These are phyloP conservation scores for Eurytoma californica DNA, from an alignment of 2,888 invertebrate species.

Conservation along the genomic window DNA sequence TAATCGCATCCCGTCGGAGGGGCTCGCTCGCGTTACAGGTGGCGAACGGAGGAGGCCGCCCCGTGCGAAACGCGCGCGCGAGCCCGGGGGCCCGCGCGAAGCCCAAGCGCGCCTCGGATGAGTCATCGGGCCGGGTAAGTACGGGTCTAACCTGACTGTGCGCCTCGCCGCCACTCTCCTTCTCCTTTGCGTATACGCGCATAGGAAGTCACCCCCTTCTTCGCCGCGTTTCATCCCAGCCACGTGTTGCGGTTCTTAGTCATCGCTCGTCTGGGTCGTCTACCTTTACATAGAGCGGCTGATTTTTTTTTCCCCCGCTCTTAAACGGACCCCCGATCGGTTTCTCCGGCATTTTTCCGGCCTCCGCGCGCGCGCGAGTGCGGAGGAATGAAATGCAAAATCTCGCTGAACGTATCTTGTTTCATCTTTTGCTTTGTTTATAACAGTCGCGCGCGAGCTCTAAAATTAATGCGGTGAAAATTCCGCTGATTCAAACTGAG, in stretches of 20 bases:
- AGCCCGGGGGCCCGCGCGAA: constrained; percentile 55
- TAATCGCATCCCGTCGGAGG: constrained; percentile 20
- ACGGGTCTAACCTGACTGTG: constrained; percentile 20
- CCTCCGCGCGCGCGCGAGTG: neutral
- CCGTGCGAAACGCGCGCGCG: neutral
- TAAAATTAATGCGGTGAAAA: no score
- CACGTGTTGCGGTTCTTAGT: constrained; percentile 58
- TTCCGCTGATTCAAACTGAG: no score
- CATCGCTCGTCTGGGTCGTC: constrained; percentile 55
- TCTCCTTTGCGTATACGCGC: neutral
- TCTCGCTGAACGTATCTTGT: neutral
- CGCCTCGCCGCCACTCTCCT: neutral
- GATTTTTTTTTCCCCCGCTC: neutral
- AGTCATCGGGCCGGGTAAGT: constrained; percentile 31
- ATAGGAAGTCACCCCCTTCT: constrained; percentile 66
- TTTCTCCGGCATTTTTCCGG: constrained; percentile 7
- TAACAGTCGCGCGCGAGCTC: no score
- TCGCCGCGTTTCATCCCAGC: constrained; percentile 36
- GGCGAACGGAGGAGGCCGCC: constrained; percentile 44
- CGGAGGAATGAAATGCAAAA: constrained; percentile 4
- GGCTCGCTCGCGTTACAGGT: constrained; percentile 36
- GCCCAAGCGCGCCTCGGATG: constrained; percentile 15
- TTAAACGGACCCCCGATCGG: neutral
- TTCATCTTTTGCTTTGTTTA: no score
- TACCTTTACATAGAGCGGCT: constrained; percentile 16